phyloP scores from a whole-genome alignment of 2,113 vertebrate species.

The Corydoras maculifer region DNA sequence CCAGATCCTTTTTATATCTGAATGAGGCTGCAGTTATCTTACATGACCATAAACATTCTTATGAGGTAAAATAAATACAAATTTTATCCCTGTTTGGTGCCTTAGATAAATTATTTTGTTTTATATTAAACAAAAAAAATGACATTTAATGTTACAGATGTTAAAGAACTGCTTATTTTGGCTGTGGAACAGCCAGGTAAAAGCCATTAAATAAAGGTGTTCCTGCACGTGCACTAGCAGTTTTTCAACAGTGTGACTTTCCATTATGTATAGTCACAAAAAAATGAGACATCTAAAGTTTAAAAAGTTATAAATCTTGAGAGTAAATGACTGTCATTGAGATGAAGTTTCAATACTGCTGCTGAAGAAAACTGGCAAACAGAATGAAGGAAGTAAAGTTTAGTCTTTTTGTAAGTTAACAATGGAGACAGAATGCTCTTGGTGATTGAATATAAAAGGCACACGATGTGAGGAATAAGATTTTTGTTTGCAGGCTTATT shows the following conservation, averaged over 20 bases:
- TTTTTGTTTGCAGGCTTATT: conserved; percentile 46
- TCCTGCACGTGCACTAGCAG: conserved; percentile 35
- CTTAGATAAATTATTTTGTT: no score
- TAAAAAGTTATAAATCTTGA: conserved; percentile 56
- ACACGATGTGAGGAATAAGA: conserved; percentile 53
- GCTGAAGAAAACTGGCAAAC: conserved; percentile 48
- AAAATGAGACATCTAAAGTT: conserved; percentile 62
- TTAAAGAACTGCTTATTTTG: background rate
- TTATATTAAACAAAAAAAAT: no score
- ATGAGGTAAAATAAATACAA: no score
- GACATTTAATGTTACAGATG: background rate
- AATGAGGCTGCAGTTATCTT: no score
- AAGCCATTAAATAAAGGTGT: conserved; percentile 36
- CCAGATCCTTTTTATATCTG: no score
- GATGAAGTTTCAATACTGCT: conserved; percentile 50
- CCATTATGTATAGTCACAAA: conserved; percentile 53
- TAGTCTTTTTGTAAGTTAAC: conserved; percentile 57
- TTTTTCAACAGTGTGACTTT: conserved; percentile 50
- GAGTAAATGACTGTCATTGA: conserved; percentile 57
- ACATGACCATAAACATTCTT: no score
- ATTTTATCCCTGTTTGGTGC: no score
- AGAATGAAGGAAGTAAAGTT: conserved; percentile 50
- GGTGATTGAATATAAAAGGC: conserved; percentile 44
- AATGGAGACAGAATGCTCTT: conserved; percentile 57
- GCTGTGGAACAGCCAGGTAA: conserved; percentile 2